Evolutionary conservation across 2,888 invertebrate genomes (phyloP).

Genomic region (Idaea aversata): DNA sequence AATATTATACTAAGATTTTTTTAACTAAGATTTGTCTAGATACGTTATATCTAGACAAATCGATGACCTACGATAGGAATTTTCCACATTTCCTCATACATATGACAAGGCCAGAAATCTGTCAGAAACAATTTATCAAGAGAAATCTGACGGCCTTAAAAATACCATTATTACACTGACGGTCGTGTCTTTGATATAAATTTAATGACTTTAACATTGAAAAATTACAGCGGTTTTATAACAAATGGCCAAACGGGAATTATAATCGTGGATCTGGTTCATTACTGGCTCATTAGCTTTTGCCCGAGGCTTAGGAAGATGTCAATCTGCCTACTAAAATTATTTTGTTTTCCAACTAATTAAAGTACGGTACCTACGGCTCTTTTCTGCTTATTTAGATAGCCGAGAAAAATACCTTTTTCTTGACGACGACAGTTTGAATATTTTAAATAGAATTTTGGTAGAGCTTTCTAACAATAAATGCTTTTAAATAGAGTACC

Average conservation of each 20-base stretch:
- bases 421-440: neutral
- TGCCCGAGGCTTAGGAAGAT: constrained; percentile 49
- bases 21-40: too few relatives aligned
- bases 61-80: neutral
- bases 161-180: constrained; percentile 34
- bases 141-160: constrained; percentile 24
- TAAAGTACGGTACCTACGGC: constrained; percentile 28
- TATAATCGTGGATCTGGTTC: constrained; percentile 55
- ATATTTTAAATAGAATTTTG: too few relatives aligned
- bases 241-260: constrained; percentile 51
- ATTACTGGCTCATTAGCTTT: constrained; percentile 60
- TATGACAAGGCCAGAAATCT: constrained; percentile 17
- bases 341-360: constrained; percentile 69
- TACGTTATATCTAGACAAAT: constrained; percentile 22
- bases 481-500: too few relatives aligned
- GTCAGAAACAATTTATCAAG: constrained; percentile 28
- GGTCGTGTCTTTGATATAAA: constrained; percentile 50
- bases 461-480: too few relatives aligned
- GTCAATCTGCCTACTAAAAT: constrained; percentile 48
- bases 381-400: neutral
- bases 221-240: constrained; percentile 37
- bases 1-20: too few relatives aligned
- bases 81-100: constrained; percentile 8
- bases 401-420: neutral
- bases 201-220: constrained; percentile 47